Base-by-base conservation (phyloP, 2,113 vertebrate species). In the Amphiprion ocellaris region DNA sequence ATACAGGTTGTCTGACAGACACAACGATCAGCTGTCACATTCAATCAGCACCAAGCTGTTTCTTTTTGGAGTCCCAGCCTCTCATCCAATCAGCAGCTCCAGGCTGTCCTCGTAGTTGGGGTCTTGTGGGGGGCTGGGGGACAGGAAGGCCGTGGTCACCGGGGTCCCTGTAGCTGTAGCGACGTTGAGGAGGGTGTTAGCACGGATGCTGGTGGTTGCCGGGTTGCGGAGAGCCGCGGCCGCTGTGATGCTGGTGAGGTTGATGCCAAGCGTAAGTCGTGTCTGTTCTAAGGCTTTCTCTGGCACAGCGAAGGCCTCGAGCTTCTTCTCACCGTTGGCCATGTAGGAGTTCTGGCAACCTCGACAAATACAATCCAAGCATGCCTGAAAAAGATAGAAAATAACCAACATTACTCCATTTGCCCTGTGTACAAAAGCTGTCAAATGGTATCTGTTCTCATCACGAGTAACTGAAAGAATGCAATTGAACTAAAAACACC, bases 331-430 rank as follows among this genome's bases (percentile, higher is more conserved):
- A 49, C 98, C 97, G 12, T 99, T 99, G 88, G 97, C 98, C 97
- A 98, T 99, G 94, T 98, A 99, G 4, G 97, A 99, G 95, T 99
- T 99, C 96, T 99, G 98, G 95, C 98, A 99, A 87, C 98, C 98
- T 82, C 98, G 96, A 94, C 98, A 99, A 95, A 99, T 98, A 90
- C 98, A 99, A 94, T 99, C 97, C 95, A 99, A 94, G 93, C 98
- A 99, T 76, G 97, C 98, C 93, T 94, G 79, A 21, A 9, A 52
- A n/a, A 46, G 14, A 66, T 0, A 19, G 21, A 52, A 21, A 33
- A 54, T 0, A 17, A 49, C 50, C 12, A 12, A 10, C 1, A 28
- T 67, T n/a, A 24, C 9, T 50, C 10, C 52, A 5, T 60, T 52
- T 69, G 41, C 33, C 33, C 33, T 37, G 33, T 37, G 33, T 2